Evolutionary conservation across 2,113 vertebrate genomes (phyloP).

Genomic region (Oncorhynchus mykiss): DNA sequence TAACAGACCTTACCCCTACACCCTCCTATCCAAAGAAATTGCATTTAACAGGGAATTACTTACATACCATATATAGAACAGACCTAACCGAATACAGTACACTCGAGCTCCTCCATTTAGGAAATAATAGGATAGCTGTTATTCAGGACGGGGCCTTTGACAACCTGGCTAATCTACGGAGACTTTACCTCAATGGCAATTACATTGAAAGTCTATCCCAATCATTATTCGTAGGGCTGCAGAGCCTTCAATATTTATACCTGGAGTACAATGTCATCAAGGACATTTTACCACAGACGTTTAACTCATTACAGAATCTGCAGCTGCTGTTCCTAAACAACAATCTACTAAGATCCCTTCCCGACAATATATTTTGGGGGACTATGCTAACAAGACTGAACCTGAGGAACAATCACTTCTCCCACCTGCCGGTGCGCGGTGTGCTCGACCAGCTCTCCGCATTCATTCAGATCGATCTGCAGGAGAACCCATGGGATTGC

Average conservation of each 20-base stretch:
- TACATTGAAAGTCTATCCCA: slow-evolving; percentile 91
- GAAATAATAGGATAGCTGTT: slow-evolving; percentile 92
- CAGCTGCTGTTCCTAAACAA: slow-evolving; percentile 97
- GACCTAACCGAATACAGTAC: slow-evolving; percentile 90
- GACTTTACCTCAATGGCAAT: slow-evolving; percentile 96
- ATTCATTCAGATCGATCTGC: slow-evolving; percentile 97
- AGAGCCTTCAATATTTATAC: slow-evolving; percentile 95
- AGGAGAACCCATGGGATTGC: slow-evolving; percentile 99
- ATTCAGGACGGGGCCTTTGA: slow-evolving; percentile 95
- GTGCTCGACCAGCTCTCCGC: slow-evolving; percentile 96
- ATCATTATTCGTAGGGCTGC: slow-evolving; percentile 87
- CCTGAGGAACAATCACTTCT: slow-evolving; percentile 96
- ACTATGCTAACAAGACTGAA: slow-evolving; percentile 95
- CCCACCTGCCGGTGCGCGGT: slow-evolving; percentile 86
- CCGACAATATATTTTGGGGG: slow-evolving; percentile 87
- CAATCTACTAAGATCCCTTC: slow-evolving; percentile 89
- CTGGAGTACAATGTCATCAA: slow-evolving; percentile 99
- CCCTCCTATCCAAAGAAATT: slow-evolving; percentile 96
- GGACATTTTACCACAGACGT: slow-evolving; percentile 89
- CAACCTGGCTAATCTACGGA: slow-evolving; percentile 90
- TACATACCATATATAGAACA: slow-evolving; percentile 85
- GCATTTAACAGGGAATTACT: slow-evolving; percentile 95
- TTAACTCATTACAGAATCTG: slow-evolving; percentile 88
- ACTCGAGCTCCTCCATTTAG: slow-evolving; percentile 92
- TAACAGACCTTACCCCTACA: slow-evolving; percentile 90